Evolutionary conservation across 2,113 vertebrate genomes (phyloP).

Genomic region (Erythrocercus mccallii): DNA sequence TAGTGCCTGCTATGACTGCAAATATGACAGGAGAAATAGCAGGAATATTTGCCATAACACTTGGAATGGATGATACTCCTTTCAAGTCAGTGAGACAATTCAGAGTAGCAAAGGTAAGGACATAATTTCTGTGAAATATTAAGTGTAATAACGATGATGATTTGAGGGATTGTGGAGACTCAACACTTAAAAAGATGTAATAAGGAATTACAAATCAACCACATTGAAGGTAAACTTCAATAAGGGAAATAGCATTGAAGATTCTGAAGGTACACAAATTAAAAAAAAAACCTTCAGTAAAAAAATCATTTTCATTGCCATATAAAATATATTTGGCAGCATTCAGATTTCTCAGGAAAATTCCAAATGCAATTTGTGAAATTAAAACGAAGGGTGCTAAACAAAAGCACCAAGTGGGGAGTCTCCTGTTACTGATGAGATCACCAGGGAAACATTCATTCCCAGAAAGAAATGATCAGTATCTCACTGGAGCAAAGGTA

Average conservation of each 20-base stretch:
- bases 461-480: background rate
- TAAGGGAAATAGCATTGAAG: background rate
- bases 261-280: background rate
- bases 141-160: background rate
- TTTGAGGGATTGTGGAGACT: background rate
- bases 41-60: background rate
- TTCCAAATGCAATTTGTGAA: background rate
- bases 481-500: background rate
- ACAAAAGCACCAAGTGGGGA: background rate
- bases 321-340: background rate
- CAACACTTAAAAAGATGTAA: background rate
- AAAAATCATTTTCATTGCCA: background rate
- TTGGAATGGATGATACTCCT: background rate
- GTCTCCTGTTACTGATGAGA: background rate
- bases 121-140: background rate
- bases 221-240: background rate
- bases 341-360: background rate
- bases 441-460: background rate
- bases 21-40: background rate
- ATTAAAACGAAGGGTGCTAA: background rate
- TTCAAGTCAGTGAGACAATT: background rate
- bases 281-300: background rate
- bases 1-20: background rate
- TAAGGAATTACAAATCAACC: background rate
- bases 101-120: background rate